These are phyloP conservation scores for Drosophila prolongata DNA, from an alignment of 2,888 invertebrate genomes.

Conservation along the genomic window DNA sequence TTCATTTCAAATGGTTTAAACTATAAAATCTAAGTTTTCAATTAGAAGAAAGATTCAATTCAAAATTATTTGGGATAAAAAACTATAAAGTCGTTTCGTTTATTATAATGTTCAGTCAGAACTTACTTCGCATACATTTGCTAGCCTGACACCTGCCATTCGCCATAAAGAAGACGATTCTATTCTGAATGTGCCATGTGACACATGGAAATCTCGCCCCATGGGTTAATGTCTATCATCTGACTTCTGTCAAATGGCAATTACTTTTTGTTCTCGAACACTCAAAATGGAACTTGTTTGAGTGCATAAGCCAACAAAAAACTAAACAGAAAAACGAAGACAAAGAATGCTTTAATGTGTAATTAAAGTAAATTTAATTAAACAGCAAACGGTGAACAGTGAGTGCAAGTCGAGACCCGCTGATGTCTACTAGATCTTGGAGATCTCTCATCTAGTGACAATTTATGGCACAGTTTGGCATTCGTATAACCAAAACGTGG, in stretches of 20 bases:
- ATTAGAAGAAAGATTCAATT: neutral
- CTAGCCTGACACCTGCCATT: neutral
- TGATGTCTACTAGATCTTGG: conserved; percentile 23
- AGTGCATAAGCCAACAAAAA: conserved; percentile 18
- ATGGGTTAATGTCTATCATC: conserved; percentile 44
- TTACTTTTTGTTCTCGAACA: conserved; percentile 45
- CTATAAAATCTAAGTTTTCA: neutral
- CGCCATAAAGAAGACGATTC: conserved; percentile 6
- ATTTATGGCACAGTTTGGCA: conserved; percentile 70
- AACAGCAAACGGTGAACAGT: conserved; percentile 36
- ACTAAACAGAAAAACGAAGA: conserved; percentile 32
- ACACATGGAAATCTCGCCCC: conserved; percentile 22
- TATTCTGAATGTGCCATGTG: conserved; percentile 28
- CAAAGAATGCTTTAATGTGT: conserved; percentile 64
- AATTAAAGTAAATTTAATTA: conserved; percentile 78
- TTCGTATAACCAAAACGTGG: conserved; percentile 74
- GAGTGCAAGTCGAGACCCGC: conserved; percentile 43
- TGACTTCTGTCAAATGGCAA: conserved; percentile 32
- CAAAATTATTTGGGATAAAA: neutral
- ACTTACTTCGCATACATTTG: conserved; percentile 1
- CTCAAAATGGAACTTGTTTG: conserved; percentile 78
- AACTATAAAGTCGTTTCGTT: conserved; percentile 8
- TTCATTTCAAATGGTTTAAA: no score
- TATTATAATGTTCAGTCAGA: conserved; percentile 1
- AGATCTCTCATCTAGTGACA: conserved; percentile 53